phyloP scores from a whole-genome alignment of 2,888 invertebrate species.

The Dynastes tityus region DNA sequence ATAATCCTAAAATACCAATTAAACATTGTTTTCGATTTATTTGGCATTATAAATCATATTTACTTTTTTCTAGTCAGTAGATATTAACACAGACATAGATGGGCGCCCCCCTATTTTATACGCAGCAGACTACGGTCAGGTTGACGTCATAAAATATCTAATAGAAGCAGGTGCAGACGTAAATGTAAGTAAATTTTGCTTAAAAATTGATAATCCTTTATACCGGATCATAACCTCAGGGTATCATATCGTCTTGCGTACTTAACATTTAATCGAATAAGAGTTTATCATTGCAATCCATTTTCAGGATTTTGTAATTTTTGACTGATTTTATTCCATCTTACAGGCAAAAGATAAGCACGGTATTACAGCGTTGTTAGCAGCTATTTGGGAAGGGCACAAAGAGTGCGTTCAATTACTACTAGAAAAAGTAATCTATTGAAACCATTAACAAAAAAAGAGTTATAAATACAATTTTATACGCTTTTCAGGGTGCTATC shows the following conservation, averaged over 20 bases:
- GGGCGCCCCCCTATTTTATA: slow-evolving; percentile 93
- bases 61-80: slow-evolving; percentile 71
- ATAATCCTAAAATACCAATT: too few species aligned
- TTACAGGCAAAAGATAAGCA: slow-evolving; percentile 92
- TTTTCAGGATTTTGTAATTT: slow-evolving; percentile 1
- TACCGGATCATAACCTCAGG: slow-evolving; percentile 7
- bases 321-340: slow-evolving; percentile 28
- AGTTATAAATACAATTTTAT: background rate
- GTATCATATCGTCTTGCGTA: background rate
- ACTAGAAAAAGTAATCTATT: slow-evolving; percentile 82
- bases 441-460: background rate
- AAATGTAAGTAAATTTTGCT: slow-evolving; percentile 79
- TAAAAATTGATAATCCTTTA: background rate
- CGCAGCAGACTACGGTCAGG: slow-evolving; percentile 97
- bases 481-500: slow-evolving; percentile 80
- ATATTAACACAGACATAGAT: slow-evolving; percentile 90
- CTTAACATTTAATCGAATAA: background rate
- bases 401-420: slow-evolving; percentile 91
- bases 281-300: slow-evolving; percentile 14
- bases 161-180: slow-evolving; percentile 93
- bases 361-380: slow-evolving; percentile 93
- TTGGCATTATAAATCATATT: background rate
- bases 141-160: slow-evolving; percentile 89
- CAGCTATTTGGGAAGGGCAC: slow-evolving; percentile 98
- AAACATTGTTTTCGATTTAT: background rate